phyloP scores from a whole-genome alignment of 2,797 vertebrate genomes.

The Sarcophilus harrisii region DNA sequence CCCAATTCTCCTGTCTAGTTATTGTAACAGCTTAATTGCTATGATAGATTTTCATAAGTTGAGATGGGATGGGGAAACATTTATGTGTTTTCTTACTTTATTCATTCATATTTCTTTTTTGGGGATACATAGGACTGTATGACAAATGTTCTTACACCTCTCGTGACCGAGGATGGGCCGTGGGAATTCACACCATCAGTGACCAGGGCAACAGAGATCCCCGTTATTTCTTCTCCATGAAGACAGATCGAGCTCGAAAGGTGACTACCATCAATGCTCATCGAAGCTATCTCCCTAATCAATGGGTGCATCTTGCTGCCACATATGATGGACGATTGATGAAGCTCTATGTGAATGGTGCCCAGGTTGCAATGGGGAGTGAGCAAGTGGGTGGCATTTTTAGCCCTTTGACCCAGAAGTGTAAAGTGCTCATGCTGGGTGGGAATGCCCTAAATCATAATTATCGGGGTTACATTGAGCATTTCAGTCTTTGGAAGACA shows the following conservation, averaged over 20 bases:
- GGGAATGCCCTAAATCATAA: conserved; percentile 96
- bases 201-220: conserved; percentile 96
- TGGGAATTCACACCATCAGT: conserved; percentile 95
- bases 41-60: not conserved
- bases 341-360: conserved; percentile 97
- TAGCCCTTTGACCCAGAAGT: conserved; percentile 95
- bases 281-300: conserved; percentile 92
- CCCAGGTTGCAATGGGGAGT: conserved; percentile 94
- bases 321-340: conserved; percentile 94
- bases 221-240: conserved; percentile 98
- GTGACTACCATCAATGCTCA: conserved; percentile 94
- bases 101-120: conserved; percentile 85
- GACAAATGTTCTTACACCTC: conserved; percentile 99
- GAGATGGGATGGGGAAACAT: not conserved
- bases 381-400: conserved; percentile 97
- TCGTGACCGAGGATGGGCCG: conserved; percentile 97
- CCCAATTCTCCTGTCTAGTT: conserved; percentile 24
- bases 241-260: conserved; percentile 98
- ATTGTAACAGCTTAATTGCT: not conserved
- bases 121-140: conserved; percentile 92
- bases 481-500: conserved; percentile 93
- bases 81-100: conserved; percentile 65
- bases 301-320: conserved; percentile 94
- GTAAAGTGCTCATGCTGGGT: conserved; percentile 97
- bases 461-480: conserved; percentile 94